These are phyloP conservation scores for fruit fly (Drosophila melanogaster) DNA, from an alignment of 1,140 invertebrate genomes.

Conservation along the genomic window DNA sequence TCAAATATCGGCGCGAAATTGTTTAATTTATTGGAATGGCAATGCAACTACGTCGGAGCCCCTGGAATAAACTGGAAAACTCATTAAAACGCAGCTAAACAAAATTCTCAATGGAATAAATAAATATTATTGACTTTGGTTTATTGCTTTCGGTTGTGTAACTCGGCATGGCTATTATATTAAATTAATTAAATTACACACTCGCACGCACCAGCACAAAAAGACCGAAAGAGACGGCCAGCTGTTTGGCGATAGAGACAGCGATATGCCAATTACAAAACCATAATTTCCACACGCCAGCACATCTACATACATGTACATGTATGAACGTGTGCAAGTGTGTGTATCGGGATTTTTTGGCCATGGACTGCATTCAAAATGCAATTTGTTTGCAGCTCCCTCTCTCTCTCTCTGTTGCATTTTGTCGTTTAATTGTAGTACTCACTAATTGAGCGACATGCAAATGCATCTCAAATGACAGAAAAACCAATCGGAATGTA, in stretches of 20 bases:
- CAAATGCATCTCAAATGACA: conserved; percentile 1
- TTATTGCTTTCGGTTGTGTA: conserved; percentile 22
- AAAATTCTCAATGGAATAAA: conserved; percentile 33
- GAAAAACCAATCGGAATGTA: conserved; percentile 4
- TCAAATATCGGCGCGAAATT: not conserved
- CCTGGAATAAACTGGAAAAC: conserved; percentile 15
- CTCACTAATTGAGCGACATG: conserved; percentile 11
- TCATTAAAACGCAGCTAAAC: conserved; percentile 33
- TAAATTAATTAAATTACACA: conserved; percentile 45
- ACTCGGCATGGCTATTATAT: conserved; percentile 23
- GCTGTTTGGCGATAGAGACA: not conserved
- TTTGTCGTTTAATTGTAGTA: not conserved
- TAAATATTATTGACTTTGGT: conserved; percentile 45
- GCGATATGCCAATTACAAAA: conserved; percentile 9
- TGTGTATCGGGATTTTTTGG: not conserved
- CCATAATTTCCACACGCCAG: conserved; percentile 16
- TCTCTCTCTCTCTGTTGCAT: too few relatives aligned
- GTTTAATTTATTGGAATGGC: not conserved
- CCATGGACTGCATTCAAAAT: not conserved
- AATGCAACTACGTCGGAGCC: not conserved
- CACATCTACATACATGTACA: too few relatives aligned
- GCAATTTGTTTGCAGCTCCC: not conserved
- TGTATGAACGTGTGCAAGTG: too few relatives aligned
- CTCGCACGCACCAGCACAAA: not conserved
- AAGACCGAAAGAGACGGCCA: not conserved